Evolutionary conservation across 1,140 invertebrate genomes (phyloP), one percentile per base, ranked within the genome.

Genomic region (Agrypnia vestita): DNA sequence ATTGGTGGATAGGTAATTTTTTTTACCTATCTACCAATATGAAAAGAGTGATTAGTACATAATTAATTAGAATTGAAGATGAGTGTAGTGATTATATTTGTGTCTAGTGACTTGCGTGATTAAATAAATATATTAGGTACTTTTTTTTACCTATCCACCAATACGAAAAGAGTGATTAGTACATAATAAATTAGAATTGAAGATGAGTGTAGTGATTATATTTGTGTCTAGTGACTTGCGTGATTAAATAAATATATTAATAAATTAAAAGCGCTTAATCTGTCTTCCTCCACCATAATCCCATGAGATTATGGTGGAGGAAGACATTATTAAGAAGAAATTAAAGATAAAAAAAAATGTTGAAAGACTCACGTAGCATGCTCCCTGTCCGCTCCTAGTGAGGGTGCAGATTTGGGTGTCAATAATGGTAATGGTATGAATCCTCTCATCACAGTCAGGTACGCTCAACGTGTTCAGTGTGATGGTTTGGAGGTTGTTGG

Each of bases 381-480:
- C 91, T 3, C 91, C 92, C 82, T 92, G 87, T 9, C 91, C 92
- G 44, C 82, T 81, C 80, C 90, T 91, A 1, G 92, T 93, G 25
- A 92, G 87, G 0, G 92, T 92, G 82, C 92, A 93, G 25, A 93
- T 90, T 80, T 93, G 90, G 7, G 82, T 84, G 10, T 84, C 82
- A 78, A 83, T 85, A 3, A 88, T 87, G 0, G 84, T 79, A 43
- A 86, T 85, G 47, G 88, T 84, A 9, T 44, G 71, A 61, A 86
- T 86, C 10, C 84, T 81, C 1, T 73, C 44, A 69, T 87, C 85
- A 78, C 87, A 90, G 0, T 85, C 80, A 8, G 84, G 84, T 10
- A 87, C 85, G 59, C 86, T 88, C 0, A 90, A 73, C 19, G n/a
- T n/a, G n/a, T n/a, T n/a, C n/a, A n/a, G n/a, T n/a, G n/a, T n/a